Evolutionary conservation across 2,113 vertebrate species (phyloP), one percentile per base, ranked within the genome.

Genomic region (Myrmecophaga tridactyla): DNA sequence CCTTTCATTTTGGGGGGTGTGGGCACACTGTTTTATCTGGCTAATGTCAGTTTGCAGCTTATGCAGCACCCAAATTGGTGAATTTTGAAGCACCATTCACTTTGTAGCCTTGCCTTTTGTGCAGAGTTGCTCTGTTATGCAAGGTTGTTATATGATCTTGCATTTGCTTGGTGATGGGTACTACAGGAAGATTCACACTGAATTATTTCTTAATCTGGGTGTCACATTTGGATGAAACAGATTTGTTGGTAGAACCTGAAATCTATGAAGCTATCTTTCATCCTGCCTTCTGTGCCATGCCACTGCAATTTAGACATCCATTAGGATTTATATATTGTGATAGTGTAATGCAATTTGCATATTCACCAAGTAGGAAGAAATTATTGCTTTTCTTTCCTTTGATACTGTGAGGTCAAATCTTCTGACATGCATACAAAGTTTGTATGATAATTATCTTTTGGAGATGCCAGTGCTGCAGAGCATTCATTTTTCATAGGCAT

Each of bases 341-440:
- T 65, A 63, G 62, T 56, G 53, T 29, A 72, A 63, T 72, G 3
- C 14, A 73, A 46, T 84, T 70, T 91, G 53, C 69, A 73, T 93
- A 80, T 90, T 87, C 34, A 87, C 91, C 83, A 88, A 93, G 56
- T 75, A 91, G 46, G 70, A 67, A 84, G 62, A 93, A 93, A 39
- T 93, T 83, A 78, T 63, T 86, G 31, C 34, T 87, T 87, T 92
- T 88, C 34, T 92, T 92, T 7, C 7, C 53, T 80, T 88, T 92
- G 73, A 76, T 76, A 36, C 8, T 18, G 8, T 86, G 29, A 91
- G 48, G 69, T 89, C 41, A 92, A 86, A 43, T 95, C 39, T 95
- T 88, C 72, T 93, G 77, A 89, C n/a, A 36, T 43, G 18, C 25
- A 56, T 77, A 69, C 39, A 78, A 84, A 69, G 51, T 78, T 75